A percentile compares a stretch with the other conserved stretches of the same genome.
Evolutionary conservation across 2,797 vertebrate genomes (phyloP).

Genomic region (Parotocinclus haroldoi): DNA sequence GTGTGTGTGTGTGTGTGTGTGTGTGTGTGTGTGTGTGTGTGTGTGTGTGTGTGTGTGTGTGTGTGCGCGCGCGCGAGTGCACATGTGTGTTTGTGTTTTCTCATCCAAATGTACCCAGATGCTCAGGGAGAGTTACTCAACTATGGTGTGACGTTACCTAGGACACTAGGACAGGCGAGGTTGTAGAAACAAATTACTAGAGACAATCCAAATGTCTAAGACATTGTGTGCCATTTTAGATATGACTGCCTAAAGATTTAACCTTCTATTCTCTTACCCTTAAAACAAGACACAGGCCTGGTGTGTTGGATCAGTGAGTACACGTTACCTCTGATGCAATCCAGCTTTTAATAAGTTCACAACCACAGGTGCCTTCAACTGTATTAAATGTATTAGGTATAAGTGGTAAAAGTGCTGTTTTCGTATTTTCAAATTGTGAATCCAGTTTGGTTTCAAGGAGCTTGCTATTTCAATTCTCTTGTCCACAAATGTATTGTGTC

Average conservation of each 20-base stretch:
- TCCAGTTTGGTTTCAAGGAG: slow-evolving; percentile 10
- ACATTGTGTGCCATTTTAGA: no score
- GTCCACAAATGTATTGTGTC: slow-evolving; percentile 63
- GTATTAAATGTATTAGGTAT: no score
- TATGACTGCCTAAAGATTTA: neutral
- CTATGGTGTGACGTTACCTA: slow-evolving; percentile 15
- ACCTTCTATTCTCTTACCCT: neutral
- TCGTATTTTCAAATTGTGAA: neutral
- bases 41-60: slow-evolving; percentile 20
- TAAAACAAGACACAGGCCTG: no score
- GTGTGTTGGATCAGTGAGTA: no score
- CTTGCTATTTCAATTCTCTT: slow-evolving; percentile 17
- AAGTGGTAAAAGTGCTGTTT: slow-evolving; percentile 1
- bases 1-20: no score
- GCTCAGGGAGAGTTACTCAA: slow-evolving; percentile 30
- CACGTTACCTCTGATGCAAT: no score
- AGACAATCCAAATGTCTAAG: slow-evolving; percentile 29
- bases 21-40: no score
- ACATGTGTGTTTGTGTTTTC: no score
- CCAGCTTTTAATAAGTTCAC: no score
- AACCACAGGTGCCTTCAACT: no score
- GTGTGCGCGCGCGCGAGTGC: no score
- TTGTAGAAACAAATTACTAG: slow-evolving; percentile 20
- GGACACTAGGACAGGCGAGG: slow-evolving; percentile 16
- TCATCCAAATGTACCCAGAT: slow-evolving; percentile 44